Evolutionary conservation across 2,888 invertebrate genomes (phyloP).

Genomic region (Lycocerus yunnanus): DNA sequence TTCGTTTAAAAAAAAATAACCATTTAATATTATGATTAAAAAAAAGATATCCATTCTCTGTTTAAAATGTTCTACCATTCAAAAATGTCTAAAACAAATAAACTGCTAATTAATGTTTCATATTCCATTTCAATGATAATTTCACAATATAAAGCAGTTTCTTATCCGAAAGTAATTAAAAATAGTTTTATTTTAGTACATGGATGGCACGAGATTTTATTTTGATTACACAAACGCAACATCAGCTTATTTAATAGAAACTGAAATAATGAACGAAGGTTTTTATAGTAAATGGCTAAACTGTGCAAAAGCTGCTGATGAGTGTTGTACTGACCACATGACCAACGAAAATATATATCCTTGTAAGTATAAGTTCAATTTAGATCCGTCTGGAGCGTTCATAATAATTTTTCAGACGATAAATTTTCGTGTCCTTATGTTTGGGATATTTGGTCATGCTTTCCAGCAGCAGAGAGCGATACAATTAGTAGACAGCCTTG

Average conservation of each 20-base stretch:
- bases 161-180: not conserved
- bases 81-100: too few relatives aligned
- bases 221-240: constrained; percentile 11
- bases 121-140: too few relatives aligned
- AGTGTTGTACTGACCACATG: constrained; percentile 46
- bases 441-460: constrained; percentile 71
- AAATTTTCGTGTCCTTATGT: constrained; percentile 58
- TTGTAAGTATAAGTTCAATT: constrained; percentile 21
- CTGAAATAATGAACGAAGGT: constrained; percentile 40
- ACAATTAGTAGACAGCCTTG: constrained; percentile 58
- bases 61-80: too few relatives aligned
- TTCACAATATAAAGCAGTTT: too few relatives aligned
- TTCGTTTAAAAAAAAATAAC: too few relatives aligned
- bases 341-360: constrained; percentile 40
- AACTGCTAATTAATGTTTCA: too few relatives aligned
- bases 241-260: constrained; percentile 35
- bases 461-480: constrained; percentile 55
- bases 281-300: constrained; percentile 44
- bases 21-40: too few relatives aligned
- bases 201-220: not conserved
- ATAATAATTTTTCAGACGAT: constrained; percentile 29
- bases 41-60: too few relatives aligned
- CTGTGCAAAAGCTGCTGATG: constrained; percentile 45
- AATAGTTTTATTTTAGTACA: not conserved
- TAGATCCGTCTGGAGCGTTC: not conserved